Evolutionary conservation across 2,113 vertebrate genomes (phyloP), one percentile per base, ranked within the genome.

Genomic region (Takifugu flavidus): DNA sequence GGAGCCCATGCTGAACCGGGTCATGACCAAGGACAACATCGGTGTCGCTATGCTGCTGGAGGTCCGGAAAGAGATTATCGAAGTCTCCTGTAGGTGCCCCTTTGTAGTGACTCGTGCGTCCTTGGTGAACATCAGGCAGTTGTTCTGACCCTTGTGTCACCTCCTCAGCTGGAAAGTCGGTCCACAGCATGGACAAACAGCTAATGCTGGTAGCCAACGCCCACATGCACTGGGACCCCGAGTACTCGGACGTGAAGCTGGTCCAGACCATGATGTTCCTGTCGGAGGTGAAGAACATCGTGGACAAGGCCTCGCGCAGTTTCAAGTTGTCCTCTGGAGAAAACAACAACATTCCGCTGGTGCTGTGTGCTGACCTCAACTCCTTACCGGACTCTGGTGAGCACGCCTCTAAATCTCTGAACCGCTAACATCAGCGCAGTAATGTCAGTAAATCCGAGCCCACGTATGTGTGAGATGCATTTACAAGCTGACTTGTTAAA

Each of bases 181-280:
- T 94, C 73, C 92, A 93, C 47, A 92, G 92, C 71, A 92, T 94
- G 90, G 96, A 98, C 83, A 97, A 96, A 82, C 96, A 98, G 84
- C 93, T 98, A 67, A 90, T 98, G 71, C 92, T 98, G 72, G 91
- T 98, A 72, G 96, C 96, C 79, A 98, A 98, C 71, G 96, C 96
- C 62, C 96, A 98, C 74, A 98, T 98, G 95, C 96, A 98, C 90
- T 98, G 96, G 96, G 96, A 98, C 80, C 96, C 96, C 1, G 96
- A 98, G 49, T 98, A 96, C 83, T 98, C 96, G 39, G 96, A 98
- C 70, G 96, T 98, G 67, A 98, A 98, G 85, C 89, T 98, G 84
- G 95, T 98, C 67, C 96, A 98, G 80, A 98, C 96, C 69, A 98
- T 98, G 96, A 98, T 98, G 96, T 98, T 98, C 89, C 92, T 98